These are phyloP conservation scores for Panagrolaimus sp. DNA, from an alignment of 1,140 invertebrate species.

Conservation along the genomic window DNA sequence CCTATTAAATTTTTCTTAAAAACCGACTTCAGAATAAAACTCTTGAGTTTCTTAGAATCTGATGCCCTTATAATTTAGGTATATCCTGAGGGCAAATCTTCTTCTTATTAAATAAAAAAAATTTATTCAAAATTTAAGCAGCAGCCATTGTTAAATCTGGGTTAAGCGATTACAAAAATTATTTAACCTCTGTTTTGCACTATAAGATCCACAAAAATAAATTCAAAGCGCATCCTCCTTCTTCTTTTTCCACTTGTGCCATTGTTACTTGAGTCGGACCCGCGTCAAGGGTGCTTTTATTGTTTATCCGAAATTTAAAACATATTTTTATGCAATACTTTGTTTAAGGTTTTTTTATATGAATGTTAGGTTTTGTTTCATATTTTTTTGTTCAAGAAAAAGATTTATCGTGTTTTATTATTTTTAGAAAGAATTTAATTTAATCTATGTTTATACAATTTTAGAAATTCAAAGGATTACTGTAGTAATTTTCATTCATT, in stretches of 20 bases:
- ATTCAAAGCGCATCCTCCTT: neutral
- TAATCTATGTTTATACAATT: neutral
- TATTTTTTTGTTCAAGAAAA: neutral
- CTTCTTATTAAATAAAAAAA: conserved; percentile 11
- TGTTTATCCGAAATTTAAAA: conserved; percentile 10
- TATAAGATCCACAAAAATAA: conserved; percentile 6
- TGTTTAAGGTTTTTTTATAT: neutral
- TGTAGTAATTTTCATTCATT: no score
- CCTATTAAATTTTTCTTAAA: neutral
- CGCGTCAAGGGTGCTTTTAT: neutral
- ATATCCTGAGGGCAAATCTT: neutral
- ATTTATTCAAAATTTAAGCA: neutral
- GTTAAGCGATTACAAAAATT: conserved; percentile 8
- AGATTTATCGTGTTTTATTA: neutral
- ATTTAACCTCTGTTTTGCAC: neutral
- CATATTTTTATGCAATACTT: conserved; percentile 2
- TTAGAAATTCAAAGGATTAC: neutral
- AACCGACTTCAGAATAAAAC: neutral
- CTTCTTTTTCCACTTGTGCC: neutral
- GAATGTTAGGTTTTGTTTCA: neutral
- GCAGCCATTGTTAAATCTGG: conserved; percentile 6
- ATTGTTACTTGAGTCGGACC: neutral
- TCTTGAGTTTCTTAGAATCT: no score
- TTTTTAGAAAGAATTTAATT: neutral
- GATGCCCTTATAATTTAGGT: neutral